Evolutionary conservation across 2,888 invertebrate genomes (phyloP).

Genomic region (Capitulum mitella): DNA sequence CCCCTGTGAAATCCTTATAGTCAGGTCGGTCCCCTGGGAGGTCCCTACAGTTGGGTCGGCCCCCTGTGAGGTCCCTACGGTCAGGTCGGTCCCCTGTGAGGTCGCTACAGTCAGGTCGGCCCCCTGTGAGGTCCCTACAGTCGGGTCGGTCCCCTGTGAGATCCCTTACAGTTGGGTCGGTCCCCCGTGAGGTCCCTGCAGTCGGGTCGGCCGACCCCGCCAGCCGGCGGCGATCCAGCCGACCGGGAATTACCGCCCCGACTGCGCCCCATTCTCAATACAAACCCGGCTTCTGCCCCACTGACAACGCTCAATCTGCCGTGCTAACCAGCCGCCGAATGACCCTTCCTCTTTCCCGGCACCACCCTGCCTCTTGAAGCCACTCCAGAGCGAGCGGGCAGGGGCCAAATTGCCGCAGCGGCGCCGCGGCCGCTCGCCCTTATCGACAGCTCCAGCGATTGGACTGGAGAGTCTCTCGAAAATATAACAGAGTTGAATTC

Average conservation of each 20-base stretch:
- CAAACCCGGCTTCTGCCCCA: neutral
- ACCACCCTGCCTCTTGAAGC: constrained; percentile 20
- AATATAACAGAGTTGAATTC: constrained; percentile 18
- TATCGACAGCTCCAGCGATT: neutral
- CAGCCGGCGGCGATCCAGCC: neutral
- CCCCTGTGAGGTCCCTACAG: no score
- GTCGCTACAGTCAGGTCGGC: no score
- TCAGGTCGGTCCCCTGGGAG: no score
- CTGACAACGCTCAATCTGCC: neutral
- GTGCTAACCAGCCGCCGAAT: neutral
- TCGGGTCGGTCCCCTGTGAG: no score
- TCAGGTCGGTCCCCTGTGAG: no score
- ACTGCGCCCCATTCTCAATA: neutral
- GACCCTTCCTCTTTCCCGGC: constrained; percentile 8
- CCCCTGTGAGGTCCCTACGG: no score
- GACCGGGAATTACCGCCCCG: neutral
- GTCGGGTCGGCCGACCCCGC: no score
- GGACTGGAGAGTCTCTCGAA: constrained; percentile 4
- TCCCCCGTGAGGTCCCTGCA: no score
- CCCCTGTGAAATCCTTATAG: no score
- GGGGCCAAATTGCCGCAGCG: neutral
- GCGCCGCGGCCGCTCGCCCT: neutral
- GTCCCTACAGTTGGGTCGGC: no score
- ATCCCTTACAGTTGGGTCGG: no score
- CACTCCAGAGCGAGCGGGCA: neutral